Percentiles rank a stretch among this genome's conserved stretches.
These are phyloP conservation scores for Lethocerus indicus DNA, from an alignment of 1,140 invertebrate genomes.

Conservation along the genomic window DNA sequence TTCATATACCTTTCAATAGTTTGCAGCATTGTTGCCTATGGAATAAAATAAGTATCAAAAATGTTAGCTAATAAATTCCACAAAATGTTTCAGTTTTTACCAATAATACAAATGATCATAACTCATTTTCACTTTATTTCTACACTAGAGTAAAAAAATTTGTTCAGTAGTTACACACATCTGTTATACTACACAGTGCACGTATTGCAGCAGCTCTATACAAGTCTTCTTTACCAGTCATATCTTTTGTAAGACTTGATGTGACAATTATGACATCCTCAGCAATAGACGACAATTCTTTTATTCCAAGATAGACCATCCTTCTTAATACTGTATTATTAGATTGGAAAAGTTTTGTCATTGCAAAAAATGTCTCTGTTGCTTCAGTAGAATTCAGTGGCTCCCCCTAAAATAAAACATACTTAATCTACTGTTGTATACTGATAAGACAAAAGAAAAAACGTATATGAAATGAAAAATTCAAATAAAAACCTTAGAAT, in stretches of 20 bases:
- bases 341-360: slow-evolving; percentile 97
- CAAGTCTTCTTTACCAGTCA: slow-evolving; percentile 96
- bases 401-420: slow-evolving; percentile 47
- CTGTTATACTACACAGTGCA: slow-evolving; percentile 93
- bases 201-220: slow-evolving; percentile 92
- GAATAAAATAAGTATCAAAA: background rate
- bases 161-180: slow-evolving; percentile 33
- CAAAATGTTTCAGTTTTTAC: background rate
- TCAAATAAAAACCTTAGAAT: slow-evolving; percentile 1
- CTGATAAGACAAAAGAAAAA: background rate
- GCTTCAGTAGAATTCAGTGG: slow-evolving; percentile 82
- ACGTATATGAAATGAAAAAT: background rate
- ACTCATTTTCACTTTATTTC: background rate
- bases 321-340: slow-evolving; percentile 86
- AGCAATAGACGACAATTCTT: slow-evolving; percentile 84
- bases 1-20: slow-evolving; percentile 99
- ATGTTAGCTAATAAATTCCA: background rate
- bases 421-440: background rate
- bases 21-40: slow-evolving; percentile 65
- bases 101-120: background rate
- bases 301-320: slow-evolving; percentile 94
- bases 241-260: slow-evolving; percentile 93
- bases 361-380: slow-evolving; percentile 97
- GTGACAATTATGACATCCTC: slow-evolving; percentile 99
- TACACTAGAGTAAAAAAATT: background rate